Evolutionary conservation across 2,113 vertebrate genomes (phyloP).

Genomic region (Periophthalmodon schlosseri): DNA sequence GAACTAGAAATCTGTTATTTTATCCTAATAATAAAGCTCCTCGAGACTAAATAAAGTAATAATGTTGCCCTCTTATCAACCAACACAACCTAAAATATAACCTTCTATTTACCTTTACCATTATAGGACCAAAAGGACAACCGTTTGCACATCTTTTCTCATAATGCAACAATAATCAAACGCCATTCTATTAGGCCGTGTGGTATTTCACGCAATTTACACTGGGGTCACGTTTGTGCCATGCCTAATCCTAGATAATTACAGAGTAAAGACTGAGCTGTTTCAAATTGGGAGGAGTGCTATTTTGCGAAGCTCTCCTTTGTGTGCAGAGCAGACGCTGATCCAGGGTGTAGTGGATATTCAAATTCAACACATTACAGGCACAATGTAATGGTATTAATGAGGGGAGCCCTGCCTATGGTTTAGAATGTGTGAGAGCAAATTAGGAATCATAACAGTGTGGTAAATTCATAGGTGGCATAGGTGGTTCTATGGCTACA

Average conservation of each 20-base stretch:
- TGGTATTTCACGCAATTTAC: conserved; percentile 72
- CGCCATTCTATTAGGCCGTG: conserved; percentile 60
- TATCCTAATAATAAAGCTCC: too few species aligned
- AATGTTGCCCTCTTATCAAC: not conserved
- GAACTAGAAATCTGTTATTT: not conserved
- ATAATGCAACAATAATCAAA: conserved; percentile 61
- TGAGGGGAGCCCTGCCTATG: not conserved
- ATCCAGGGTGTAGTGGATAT: not conserved
- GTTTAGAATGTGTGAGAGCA: not conserved
- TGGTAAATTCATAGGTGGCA: too few species aligned
- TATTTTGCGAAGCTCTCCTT: conserved; percentile 42
- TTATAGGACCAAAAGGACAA: conserved; percentile 16
- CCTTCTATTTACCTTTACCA: not conserved
- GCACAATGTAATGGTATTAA: not conserved
- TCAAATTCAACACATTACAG: not conserved
- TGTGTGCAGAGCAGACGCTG: conserved; percentile 15
- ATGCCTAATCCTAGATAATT: conserved; percentile 79
- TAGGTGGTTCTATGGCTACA: too few species aligned
- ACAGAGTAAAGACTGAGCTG: conserved; percentile 68
- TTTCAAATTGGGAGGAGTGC: conserved; percentile 68
- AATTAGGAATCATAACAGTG: too few species aligned
- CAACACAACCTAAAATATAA: not conserved
- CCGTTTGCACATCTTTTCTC: conserved; percentile 49
- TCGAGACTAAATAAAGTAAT: too few species aligned
- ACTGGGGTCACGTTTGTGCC: conserved; percentile 69